phyloP scores from a whole-genome alignment of 2,888 invertebrate species.

The Drosophila glabriapex region DNA sequence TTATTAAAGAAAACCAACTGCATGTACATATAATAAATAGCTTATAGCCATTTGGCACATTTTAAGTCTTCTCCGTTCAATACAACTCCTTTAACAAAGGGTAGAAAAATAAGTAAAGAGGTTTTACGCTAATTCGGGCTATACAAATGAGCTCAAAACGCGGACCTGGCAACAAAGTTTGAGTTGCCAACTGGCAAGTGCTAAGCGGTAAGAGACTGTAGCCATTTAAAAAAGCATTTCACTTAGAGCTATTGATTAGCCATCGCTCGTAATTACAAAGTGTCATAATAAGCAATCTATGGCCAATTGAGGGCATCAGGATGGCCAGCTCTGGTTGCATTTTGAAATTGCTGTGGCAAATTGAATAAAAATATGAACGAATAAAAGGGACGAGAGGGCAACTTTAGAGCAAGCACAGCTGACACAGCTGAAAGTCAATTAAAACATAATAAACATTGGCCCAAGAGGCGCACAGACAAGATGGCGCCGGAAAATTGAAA shows the following conservation, averaged over 20 bases:
- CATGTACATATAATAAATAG: not conserved
- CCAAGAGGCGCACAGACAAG: conserved; percentile 15
- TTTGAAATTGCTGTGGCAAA: conserved; percentile 68
- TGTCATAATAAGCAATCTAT: conserved; percentile 60
- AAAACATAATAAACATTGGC: conserved; percentile 58
- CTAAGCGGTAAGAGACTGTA: conserved; percentile 29
- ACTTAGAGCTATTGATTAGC: conserved; percentile 68
- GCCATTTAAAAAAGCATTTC: conserved; percentile 62
- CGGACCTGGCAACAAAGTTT: conserved; percentile 25
- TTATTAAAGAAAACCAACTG: not conserved
- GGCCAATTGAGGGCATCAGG: conserved; percentile 15
- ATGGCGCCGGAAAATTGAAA: conserved; percentile 23
- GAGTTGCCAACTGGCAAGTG: conserved; percentile 26
- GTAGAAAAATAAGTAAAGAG: conserved; percentile 6
- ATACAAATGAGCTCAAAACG: conserved; percentile 46
- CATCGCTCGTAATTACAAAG: conserved; percentile 62
- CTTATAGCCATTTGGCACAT: not conserved
- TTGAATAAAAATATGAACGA: conserved; percentile 76
- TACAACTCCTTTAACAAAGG: not conserved
- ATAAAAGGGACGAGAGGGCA: conserved; percentile 9
- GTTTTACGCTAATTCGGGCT: conserved; percentile 28
- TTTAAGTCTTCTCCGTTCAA: not conserved
- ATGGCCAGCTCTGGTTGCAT: conserved; percentile 19
- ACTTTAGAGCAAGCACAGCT: conserved; percentile 30
- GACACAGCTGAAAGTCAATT: conserved; percentile 67